Evolutionary conservation across 2,113 vertebrate genomes (phyloP), one percentile per base, ranked within the genome.

Genomic region (Callaeas wilsoni): DNA sequence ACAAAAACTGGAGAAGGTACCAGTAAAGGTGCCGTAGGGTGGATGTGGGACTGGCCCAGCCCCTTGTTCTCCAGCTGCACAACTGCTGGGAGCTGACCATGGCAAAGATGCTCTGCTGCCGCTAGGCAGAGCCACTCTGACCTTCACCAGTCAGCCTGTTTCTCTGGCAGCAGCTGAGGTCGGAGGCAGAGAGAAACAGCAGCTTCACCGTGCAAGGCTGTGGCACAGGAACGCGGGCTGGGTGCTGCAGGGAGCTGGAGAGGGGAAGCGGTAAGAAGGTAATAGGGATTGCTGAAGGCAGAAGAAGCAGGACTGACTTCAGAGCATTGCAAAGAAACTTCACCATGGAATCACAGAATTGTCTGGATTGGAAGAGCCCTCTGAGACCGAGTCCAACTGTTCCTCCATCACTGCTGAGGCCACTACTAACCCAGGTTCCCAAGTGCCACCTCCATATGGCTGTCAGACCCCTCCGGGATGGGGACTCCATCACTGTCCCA

Each of bases 161-260:
- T 3, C 7, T 7, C 35, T 25, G 47, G 42, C 3, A 69, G 82
- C 76, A 35, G 67, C 83, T 0, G 35, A 14, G 77, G 8, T 0
- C 12, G 3, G 14, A 9, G 50, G 64, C 8, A 23, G 5, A 20
- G 59, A 12, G 42, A 5, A 42, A 6, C 5, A 2, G 7, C 8
- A 22, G 80, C 59, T 7, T 8, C 22, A 2, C 29, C 3, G 18
- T 0, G 21, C 16, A 5, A 9, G 53, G 46, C 42, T 14, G 50
- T 0, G 46, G 4, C 13, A 1, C 25, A 7, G 69, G 16, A 27
- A 11, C 1, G 1, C 0, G 7, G 6, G 46, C 5, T 50, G 65
- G 0, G 27, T 0, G 65, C 71, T 30, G n/a, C 10, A 1, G 29
- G 3, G 18, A 12, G 7, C 60, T 14, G 49, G 14, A 16, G 16